Conservation (phyloP, 2,797 vertebrate genomes). For the Falco biarmicus region DNA sequence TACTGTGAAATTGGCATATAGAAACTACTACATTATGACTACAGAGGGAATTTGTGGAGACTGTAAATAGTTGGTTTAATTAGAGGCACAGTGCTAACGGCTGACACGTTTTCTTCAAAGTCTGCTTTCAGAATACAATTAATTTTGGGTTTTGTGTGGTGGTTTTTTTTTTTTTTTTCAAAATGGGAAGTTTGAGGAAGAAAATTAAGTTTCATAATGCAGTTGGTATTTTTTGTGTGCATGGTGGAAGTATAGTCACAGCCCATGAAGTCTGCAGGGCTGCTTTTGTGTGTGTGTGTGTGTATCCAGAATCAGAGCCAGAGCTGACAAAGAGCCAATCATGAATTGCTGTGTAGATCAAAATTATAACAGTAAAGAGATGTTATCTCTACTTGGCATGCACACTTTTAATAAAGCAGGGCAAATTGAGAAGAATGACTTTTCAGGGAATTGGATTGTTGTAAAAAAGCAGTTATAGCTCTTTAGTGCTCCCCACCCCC, state of each 20-base stretch:
- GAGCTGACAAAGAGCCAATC: not conserved
- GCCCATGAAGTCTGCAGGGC: not conserved
- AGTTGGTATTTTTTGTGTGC: not conserved
- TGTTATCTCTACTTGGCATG: not conserved
- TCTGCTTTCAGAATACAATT: conserved; percentile 11
- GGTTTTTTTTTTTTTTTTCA: not conserved
- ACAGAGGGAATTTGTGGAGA: not conserved
- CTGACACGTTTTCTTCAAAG: not conserved
- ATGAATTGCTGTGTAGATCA: not conserved
- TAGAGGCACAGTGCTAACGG: not conserved
- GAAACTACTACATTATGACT: not conserved
- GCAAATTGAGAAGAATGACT: not conserved
- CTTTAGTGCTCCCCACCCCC: not conserved
- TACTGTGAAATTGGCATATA: not conserved
- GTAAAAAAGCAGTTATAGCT: not conserved
- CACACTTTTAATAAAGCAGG: not conserved
- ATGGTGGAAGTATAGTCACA: not conserved
- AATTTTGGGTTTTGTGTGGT: not conserved
- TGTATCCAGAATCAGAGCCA: not conserved
- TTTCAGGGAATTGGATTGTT: not conserved
- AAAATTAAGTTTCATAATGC: not conserved
- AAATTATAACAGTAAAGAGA: not conserved
- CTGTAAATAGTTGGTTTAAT: conserved; percentile 39
- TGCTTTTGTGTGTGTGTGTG: not conserved
- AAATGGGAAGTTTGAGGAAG: not conserved